Conservation (phyloP, 1,140 invertebrate genomes). For the Aleiodes sp. region DNA sequence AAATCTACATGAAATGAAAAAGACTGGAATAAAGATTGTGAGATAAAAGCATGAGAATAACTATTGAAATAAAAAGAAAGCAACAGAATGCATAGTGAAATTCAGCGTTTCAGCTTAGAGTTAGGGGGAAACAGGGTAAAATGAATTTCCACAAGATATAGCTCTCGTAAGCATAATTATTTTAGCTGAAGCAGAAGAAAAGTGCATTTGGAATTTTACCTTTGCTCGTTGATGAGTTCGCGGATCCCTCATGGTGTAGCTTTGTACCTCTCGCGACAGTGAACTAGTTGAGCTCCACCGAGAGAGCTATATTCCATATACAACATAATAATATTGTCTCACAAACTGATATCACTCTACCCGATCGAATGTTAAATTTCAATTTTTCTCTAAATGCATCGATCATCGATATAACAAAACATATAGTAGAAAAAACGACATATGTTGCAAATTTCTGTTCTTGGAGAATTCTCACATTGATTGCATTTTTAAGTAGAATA, state of each 20-base stretch:
- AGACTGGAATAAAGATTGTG: conserved; percentile 15
- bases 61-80: neutral
- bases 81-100: neutral
- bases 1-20: neutral
- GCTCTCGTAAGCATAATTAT: too few species aligned
- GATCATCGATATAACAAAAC: too few species aligned
- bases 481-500: too few species aligned
- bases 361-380: conserved; percentile 20
- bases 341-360: conserved; percentile 46
- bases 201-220: conserved; percentile 49
- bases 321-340: conserved; percentile 64
- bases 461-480: too few species aligned
- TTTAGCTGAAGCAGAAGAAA: too few species aligned
- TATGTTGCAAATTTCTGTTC: too few species aligned
- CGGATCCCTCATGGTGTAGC: conserved; percentile 68
- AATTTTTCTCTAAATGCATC: too few species aligned
- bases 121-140: neutral
- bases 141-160: too few species aligned
- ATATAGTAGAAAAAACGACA: too few species aligned
- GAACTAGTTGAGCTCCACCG: conserved; percentile 73
- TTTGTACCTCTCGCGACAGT: conserved; percentile 71
- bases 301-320: conserved; percentile 70
- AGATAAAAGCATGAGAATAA: neutral
- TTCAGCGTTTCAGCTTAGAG: neutral
- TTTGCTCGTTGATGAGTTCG: conserved; percentile 60